A percentile compares a stretch with the other conserved stretches of the same genome.
Conservation (phyloP, 2,797 vertebrate species). For the Anguilla anguilla region DNA sequence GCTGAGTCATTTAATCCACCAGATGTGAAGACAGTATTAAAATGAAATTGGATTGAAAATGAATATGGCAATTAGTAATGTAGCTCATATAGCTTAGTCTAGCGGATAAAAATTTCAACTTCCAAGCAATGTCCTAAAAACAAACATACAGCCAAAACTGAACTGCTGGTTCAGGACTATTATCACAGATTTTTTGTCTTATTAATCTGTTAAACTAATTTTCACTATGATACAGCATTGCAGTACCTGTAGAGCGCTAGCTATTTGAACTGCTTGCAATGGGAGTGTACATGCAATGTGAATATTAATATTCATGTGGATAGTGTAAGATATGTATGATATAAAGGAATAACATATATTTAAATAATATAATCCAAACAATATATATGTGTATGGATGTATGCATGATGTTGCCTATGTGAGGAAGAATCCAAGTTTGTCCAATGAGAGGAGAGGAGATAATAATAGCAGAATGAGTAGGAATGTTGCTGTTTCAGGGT, state of each 20-base stretch:
- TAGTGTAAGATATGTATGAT: not conserved
- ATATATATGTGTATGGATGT: not conserved
- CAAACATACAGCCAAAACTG: too few relatives aligned
- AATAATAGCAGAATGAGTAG: slow-evolving; percentile 17
- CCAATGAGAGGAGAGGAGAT: not conserved
- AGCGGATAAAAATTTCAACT: not conserved
- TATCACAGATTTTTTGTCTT: too few relatives aligned
- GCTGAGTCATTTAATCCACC: not conserved
- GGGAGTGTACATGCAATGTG: not conserved
- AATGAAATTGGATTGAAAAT: not conserved
- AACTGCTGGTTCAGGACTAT: too few relatives aligned
- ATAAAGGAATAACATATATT: not conserved
- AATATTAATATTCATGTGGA: not conserved
- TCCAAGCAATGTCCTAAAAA: not conserved
- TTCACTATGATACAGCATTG: not conserved
- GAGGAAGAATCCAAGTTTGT: not conserved
- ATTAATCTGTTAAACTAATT: not conserved
- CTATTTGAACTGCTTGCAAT: not conserved
- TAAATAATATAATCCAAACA: not conserved
- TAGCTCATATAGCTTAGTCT: not conserved
- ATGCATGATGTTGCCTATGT: not conserved
- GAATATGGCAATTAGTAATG: not conserved
- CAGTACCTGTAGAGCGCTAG: not conserved
- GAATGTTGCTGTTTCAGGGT: not conserved
- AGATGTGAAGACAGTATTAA: not conserved